These are phyloP conservation scores for Corythoichthys intestinalis DNA, from an alignment of 2,113 vertebrate genomes.

Conservation along the genomic window DNA sequence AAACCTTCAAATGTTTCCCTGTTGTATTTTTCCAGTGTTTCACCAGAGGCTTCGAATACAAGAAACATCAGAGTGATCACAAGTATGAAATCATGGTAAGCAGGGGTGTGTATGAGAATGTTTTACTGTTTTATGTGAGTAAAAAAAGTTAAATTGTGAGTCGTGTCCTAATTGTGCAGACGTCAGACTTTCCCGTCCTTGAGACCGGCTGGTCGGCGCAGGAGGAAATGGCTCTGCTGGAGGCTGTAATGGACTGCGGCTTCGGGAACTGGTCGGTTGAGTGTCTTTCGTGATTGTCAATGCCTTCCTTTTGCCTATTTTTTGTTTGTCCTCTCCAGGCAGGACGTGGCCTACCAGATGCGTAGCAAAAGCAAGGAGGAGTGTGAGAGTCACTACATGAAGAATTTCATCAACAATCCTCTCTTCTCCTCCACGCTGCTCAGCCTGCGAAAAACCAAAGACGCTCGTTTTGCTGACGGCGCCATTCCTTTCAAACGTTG, in stretches of 20 bases:
- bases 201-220: conserved; percentile 95
- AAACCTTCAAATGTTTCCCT: not conserved
- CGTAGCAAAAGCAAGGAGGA: conserved; percentile 95
- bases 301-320: not conserved
- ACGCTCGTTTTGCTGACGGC: conserved; percentile 80
- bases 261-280: conserved; percentile 95
- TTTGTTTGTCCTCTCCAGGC: conserved; percentile 71
- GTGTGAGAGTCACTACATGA: conserved; percentile 98
- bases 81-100: conserved; percentile 98
- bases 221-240: conserved; percentile 92
- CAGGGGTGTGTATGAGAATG: not conserved
- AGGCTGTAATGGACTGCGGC: conserved; percentile 98
- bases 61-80: conserved; percentile 95
- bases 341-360: conserved; percentile 98
- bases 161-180: conserved; percentile 68
- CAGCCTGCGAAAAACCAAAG: conserved; percentile 86
- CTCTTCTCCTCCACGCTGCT: conserved; percentile 92
- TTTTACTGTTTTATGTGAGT: not conserved
- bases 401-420: conserved; percentile 97
- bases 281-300: not conserved
- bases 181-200: conserved; percentile 92
- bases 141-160: not conserved
- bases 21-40: conserved; percentile 80
- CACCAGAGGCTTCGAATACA: conserved; percentile 93
- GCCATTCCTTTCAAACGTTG: conserved; percentile 92